Conservation (phyloP, 2,113 vertebrate species). For the Rhinopithecus roxellana region DNA sequence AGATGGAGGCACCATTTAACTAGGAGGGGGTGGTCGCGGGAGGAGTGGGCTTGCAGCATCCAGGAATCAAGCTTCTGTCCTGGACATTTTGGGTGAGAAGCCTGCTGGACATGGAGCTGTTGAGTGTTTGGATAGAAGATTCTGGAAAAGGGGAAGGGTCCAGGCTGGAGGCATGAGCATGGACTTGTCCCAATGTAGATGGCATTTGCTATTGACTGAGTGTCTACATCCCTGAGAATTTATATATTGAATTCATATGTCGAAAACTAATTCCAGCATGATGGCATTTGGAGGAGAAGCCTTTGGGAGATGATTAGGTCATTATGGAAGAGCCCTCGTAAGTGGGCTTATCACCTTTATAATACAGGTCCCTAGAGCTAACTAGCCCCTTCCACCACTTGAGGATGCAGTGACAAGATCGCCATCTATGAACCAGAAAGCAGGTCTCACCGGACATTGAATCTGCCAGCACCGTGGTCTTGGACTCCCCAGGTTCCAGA, state of each 20-base stretch:
- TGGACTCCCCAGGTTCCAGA: background rate
- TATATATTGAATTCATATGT: background rate
- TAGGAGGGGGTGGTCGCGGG: no score
- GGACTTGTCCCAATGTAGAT: background rate
- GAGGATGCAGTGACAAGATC: background rate
- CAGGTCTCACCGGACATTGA: background rate
- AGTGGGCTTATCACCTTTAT: background rate
- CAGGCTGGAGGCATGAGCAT: rapidly evolving
- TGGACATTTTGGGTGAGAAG: background rate
- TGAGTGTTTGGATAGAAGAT: background rate
- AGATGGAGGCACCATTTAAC: background rate
- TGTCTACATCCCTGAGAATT: no score
- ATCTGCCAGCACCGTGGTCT: background rate
- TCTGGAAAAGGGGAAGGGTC: background rate
- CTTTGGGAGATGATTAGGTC: background rate
- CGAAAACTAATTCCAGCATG: background rate
- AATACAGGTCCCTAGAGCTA: background rate
- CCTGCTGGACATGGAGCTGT: background rate
- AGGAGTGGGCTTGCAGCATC: background rate
- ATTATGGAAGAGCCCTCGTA: background rate
- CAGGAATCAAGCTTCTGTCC: background rate
- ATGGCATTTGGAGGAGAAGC: background rate
- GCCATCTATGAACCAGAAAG: background rate
- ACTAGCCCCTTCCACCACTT: background rate
- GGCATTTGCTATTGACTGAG: no score